Percentiles rank a stretch among this genome's conserved stretches.
Conservation (phyloP, 2,888 invertebrate species). For the Zaprionus bogoriensis region DNA sequence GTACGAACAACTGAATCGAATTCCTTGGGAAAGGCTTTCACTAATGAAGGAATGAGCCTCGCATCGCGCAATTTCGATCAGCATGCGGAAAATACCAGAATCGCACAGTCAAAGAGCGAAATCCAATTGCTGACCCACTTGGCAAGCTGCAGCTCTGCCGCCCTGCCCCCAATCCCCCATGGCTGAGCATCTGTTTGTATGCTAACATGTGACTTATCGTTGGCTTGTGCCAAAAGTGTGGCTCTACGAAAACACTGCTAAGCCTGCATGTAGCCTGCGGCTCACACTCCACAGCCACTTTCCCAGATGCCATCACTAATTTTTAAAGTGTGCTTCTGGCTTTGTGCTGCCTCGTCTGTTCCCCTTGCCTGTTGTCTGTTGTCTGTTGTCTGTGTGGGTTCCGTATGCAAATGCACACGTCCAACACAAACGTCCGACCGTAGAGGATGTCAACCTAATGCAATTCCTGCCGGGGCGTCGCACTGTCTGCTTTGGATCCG, state of each 20-base stretch:
- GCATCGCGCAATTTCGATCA: too few species aligned
- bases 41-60: too few species aligned
- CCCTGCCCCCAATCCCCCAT: slow-evolving; percentile 9
- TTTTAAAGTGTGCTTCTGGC: slow-evolving; percentile 12
- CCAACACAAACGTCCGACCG: slow-evolving; percentile 4
- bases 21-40: too few species aligned
- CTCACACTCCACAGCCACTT: slow-evolving; percentile 20
- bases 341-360: neutral
- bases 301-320: slow-evolving; percentile 25
- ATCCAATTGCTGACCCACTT: slow-evolving; percentile 61
- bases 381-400: neutral
- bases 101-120: slow-evolving; percentile 23
- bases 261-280: neutral
- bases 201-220: slow-evolving; percentile 23
- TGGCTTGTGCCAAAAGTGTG: slow-evolving; percentile 32
- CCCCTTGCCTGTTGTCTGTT: neutral
- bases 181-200: neutral
- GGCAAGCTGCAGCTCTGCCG: slow-evolving; percentile 48
- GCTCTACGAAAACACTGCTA: slow-evolving; percentile 1
- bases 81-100: slow-evolving; percentile 15
- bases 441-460: slow-evolving; percentile 31
- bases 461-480: slow-evolving; percentile 21
- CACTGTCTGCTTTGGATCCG: slow-evolving; percentile 11
- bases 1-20: too few species aligned
- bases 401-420: slow-evolving; percentile 32